Evolutionary conservation across 2,888 invertebrate species (phyloP).

Genomic region (Blastobasis adustella): DNA sequence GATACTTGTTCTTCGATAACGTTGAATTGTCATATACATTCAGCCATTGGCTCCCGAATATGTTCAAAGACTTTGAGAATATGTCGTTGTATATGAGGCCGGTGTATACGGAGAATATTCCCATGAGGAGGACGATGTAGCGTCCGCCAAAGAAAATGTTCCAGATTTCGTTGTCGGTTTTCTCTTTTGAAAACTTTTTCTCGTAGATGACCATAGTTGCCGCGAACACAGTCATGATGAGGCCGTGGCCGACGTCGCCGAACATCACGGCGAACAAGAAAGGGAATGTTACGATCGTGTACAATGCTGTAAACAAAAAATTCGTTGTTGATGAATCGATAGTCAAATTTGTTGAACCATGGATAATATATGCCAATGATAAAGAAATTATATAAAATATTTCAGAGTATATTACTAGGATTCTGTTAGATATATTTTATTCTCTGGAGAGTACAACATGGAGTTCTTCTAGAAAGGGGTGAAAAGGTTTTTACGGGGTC

Average conservation of each 20-base stretch:
- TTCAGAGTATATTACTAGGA: too few relatives aligned
- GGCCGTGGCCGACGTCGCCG: constrained; percentile 83
- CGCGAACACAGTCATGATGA: constrained; percentile 79
- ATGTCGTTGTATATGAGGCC: constrained; percentile 84
- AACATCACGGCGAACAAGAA: constrained; percentile 88
- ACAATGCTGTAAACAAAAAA: constrained; percentile 71
- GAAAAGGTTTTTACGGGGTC: too few relatives aligned
- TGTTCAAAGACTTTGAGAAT: constrained; percentile 81
- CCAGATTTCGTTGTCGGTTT: constrained; percentile 78
- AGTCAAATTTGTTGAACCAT: too few relatives aligned
- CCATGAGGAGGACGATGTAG: constrained; percentile 84
- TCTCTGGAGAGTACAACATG: too few relatives aligned
- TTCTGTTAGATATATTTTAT: too few relatives aligned
- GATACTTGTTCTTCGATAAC: constrained; percentile 29
- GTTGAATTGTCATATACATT: constrained; percentile 50
- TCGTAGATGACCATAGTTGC: constrained; percentile 78
- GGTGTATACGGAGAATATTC: constrained; percentile 83
- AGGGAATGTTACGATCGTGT: constrained; percentile 84
- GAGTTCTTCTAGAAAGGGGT: too few relatives aligned
- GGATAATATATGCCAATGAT: too few relatives aligned
- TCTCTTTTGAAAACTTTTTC: constrained; percentile 68
- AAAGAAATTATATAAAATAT: too few relatives aligned
- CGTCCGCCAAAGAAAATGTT: constrained; percentile 83
- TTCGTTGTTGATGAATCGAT: too few relatives aligned
- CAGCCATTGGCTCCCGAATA: constrained; percentile 80